These are phyloP conservation scores for Nephila pilipes DNA, from an alignment of 1,140 invertebrate species.

Conservation along the genomic window DNA sequence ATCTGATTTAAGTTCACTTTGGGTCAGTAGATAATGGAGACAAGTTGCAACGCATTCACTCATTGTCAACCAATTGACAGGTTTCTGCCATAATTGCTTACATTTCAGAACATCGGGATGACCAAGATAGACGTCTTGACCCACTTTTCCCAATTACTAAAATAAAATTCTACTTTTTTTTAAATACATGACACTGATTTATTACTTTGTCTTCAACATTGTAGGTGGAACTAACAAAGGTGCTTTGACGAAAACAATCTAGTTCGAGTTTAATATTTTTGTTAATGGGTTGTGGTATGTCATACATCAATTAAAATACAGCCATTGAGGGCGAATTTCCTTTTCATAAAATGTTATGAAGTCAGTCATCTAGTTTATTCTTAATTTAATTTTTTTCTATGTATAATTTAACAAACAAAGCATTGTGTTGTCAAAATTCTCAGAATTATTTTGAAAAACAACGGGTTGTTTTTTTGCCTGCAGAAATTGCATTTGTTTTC, in stretches of 20 bases:
- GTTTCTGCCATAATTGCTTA: neutral
- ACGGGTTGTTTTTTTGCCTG: too few relatives aligned
- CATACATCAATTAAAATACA: too few relatives aligned
- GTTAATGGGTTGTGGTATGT: neutral
- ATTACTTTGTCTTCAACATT: neutral
- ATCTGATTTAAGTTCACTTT: neutral
- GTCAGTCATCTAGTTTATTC: neutral
- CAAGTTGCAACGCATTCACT: neutral
- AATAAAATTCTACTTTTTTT: neutral
- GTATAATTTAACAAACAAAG: neutral
- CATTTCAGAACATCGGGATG: slow-evolving; percentile 20
- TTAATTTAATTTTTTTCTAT: neutral
- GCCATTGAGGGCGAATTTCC: neutral
- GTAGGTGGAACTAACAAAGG: neutral
- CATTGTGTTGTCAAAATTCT: neutral
- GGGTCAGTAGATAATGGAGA: neutral
- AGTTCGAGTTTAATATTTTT: neutral
- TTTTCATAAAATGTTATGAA: neutral
- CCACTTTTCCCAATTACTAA: slow-evolving; percentile 6
- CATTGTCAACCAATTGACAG: slow-evolving; percentile 19
- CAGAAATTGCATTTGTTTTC: too few relatives aligned
- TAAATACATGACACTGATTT: neutral
- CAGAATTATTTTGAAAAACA: too few relatives aligned
- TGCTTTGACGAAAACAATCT: neutral
- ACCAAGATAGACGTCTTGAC: slow-evolving; percentile 42